Evolutionary conservation across 2,113 vertebrate species (phyloP).

Genomic region (Oreochromis aureus): DNA sequence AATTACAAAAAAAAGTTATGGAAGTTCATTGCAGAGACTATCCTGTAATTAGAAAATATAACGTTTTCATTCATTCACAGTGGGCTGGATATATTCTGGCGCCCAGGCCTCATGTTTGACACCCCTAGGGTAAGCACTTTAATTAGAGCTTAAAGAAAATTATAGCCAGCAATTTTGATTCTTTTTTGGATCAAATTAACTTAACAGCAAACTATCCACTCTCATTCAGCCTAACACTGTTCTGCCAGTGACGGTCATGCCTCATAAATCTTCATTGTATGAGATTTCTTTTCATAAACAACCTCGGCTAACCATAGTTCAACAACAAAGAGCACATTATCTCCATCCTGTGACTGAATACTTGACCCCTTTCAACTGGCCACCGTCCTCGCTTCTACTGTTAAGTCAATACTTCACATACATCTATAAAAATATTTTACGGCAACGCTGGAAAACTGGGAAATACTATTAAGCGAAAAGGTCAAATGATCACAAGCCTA

Average conservation of each 20-base stretch:
- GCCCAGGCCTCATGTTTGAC: not conserved
- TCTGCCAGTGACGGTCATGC: constrained; percentile 18
- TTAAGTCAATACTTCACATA: constrained; percentile 29
- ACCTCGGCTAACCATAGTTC: not conserved
- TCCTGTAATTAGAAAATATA: not conserved
- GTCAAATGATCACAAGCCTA: constrained; percentile 49
- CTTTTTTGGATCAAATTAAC: not conserved
- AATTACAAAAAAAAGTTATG: not conserved
- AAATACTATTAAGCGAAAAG: constrained; percentile 49
- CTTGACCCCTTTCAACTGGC: constrained; percentile 28
- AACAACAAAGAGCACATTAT: constrained; percentile 37
- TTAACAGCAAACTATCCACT: not conserved
- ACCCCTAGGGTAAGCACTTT: not conserved
- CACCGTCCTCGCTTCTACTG: not conserved
- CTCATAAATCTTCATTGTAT: constrained; percentile 7
- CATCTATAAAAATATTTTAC: constrained; percentile 42
- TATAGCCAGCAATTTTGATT: not conserved
- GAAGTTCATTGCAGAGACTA: not conserved
- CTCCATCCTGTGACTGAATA: constrained; percentile 13
- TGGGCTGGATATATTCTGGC: not conserved
- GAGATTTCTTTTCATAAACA: constrained; percentile 12
- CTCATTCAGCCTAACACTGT: not conserved
- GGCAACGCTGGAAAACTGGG: constrained; percentile 42
- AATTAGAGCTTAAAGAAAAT: not conserved
- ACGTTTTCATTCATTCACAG: not conserved